Conservation (phyloP, 2,113 vertebrate genomes). For the Gasterosteus nipponicus region DNA sequence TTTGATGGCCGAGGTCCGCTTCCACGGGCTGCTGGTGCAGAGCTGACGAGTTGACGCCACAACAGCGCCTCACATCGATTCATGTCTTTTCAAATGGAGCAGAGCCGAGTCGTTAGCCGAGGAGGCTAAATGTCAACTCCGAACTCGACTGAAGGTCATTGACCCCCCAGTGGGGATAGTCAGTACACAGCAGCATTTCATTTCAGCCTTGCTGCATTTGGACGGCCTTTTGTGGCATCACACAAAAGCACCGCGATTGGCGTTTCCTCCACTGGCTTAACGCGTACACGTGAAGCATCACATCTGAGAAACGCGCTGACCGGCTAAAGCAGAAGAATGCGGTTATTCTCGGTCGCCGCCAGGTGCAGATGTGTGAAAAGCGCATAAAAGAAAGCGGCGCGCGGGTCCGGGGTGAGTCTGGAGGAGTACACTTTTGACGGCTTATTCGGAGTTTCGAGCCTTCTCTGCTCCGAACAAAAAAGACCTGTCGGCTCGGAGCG, state of each 20-base stretch:
- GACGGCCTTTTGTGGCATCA: background rate
- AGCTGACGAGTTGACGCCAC: background rate
- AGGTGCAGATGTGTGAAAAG: slow-evolving; percentile 12
- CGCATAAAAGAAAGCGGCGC: background rate
- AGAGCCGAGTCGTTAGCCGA: background rate
- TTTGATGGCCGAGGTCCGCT: background rate
- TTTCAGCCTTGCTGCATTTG: background rate
- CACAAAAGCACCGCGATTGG: background rate
- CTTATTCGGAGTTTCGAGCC: no score
- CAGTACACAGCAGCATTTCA: background rate
- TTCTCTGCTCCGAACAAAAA: no score
- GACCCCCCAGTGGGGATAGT: background rate
- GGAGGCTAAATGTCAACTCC: background rate
- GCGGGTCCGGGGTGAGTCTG: background rate
- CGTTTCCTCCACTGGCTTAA: background rate
- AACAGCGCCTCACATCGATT: background rate
- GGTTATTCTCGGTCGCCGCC: slow-evolving; percentile 6
- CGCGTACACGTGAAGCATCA: no score
- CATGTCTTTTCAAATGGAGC: background rate
- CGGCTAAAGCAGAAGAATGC: slow-evolving; percentile 8
- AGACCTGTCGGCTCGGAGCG: no score
- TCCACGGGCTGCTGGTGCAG: background rate
- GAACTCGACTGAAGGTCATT: background rate
- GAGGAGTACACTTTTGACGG: no score
- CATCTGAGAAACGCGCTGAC: background rate